Evolutionary conservation across 2,888 invertebrate genomes (phyloP), one percentile per base, ranked within the genome.

Genomic region (Leucophora obtusa): DNA sequence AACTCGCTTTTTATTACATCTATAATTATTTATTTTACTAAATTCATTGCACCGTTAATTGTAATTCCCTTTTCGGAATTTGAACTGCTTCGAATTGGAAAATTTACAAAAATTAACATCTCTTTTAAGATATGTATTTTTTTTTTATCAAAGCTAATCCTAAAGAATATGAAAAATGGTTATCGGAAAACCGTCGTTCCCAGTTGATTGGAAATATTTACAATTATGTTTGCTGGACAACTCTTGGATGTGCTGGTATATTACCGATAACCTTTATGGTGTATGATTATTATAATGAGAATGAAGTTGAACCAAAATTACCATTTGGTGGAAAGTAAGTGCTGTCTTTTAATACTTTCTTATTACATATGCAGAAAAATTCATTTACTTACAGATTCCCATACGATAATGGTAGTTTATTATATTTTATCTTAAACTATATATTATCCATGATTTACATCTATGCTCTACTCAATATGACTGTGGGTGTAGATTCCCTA

Each of bases 401-500:
- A 21, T 69, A 58, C 2, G 76, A 69, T 14, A 18, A 77, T 10
- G 38, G 15, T 9, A 17, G 69, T 6, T 4, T 51, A 0, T 14
- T 38, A 1, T 1, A 18, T 0, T 72, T 69, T 9, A 38, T 58
- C 10, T 0, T 69, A 0, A 62, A 76, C 15, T 81, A 76, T 47
- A 58, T 70, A 8, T 51, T 77, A 28, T 77, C 73, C 0, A 1
- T 70, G 54, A n/a, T 77, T 0, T 77, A 47, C 33, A 53, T 70
- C 1, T 77, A 70, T 60, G 58, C 38, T 2, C 6, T 72, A 24
- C 51, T 69, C 0, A 69, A 73, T 66, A 63, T 76, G 69, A 60
- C 69, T 6, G 60, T 72, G n/a, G 72, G 65, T 11, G 58, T 82
- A 11, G 84, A 83, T 33, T 35, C 76, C 11, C 53, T 83, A 0